Conservation (phyloP, 1,140 invertebrate species). For the Antheraea mylitta region DNA sequence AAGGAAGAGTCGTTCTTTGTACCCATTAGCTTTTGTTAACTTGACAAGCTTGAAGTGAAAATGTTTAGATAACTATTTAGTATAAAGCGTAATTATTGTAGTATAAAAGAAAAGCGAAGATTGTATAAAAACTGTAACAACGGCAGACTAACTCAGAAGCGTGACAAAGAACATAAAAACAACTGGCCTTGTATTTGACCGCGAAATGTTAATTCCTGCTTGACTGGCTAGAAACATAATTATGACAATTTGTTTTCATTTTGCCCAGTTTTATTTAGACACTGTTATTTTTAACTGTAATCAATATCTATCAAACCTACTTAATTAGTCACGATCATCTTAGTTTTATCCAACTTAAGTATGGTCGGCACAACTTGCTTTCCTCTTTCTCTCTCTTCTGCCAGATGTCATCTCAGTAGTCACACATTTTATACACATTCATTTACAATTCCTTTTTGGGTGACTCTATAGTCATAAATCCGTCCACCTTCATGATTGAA, state of each 20-base stretch:
- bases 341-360: no score
- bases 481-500: no score
- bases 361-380: no score
- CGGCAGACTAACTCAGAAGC: constrained; percentile 9
- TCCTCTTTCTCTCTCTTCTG: no score
- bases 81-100: constrained; percentile 10
- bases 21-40: not conserved
- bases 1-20: not conserved
- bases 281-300: not conserved
- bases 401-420: no score
- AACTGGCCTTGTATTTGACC: constrained; percentile 36
- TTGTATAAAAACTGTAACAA: constrained; percentile 34
- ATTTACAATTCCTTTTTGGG: no score
- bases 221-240: constrained; percentile 37
- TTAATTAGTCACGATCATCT: no score
- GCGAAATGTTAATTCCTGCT: constrained; percentile 41
- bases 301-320: not conserved
- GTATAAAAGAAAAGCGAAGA: constrained; percentile 17
- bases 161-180: constrained; percentile 32
- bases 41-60: not conserved
- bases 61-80: constrained; percentile 26
- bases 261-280: not conserved
- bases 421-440: no score
- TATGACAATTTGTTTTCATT: constrained; percentile 18
- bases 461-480: no score